Base-by-base conservation (phyloP, 1,140 invertebrate genomes). In the Drosophila grimshawi region DNA sequence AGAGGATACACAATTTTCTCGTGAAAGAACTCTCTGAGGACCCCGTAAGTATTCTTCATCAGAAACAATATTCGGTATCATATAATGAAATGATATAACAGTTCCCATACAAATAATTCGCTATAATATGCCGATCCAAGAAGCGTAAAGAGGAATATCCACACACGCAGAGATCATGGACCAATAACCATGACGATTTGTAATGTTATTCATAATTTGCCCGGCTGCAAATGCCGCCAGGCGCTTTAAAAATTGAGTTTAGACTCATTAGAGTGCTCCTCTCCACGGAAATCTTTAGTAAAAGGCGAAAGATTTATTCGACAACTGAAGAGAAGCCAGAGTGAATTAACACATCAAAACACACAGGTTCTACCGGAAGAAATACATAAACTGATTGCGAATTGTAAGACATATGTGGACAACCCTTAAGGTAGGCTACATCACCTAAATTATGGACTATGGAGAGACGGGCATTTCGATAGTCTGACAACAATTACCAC, bases 191-290 rank as follows among this genome's bases (percentile, higher is more conserved):
- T 41, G 3, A n/a, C 3, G 3, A n/a, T 10, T 41, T 41, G 0
- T 3, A 41, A 41, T 64, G 2, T n/a, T 55, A 63, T 62, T 8
- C 11, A 8, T n/a, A 19, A 67, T 62, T 72, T 53, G 61, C 76
- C 72, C 66, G 29, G 49, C 72, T 62, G 61, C 76, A 8, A 3
- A 52, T 19, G 48, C 35, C 39, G 45, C 66, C 45, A 61, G 57
- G 72, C 65, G 51, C 66, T 19, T 35, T 5, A 56, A 73, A 77
- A 77, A 61, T 64, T 73, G 0, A 64, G 1, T 49, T 72, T 71
- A 76, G 76, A 78, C 76, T 78, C 76, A 78, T 76, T 76, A 72
- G 77, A 73, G 62, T 76, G 73, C 63, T 46, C 62, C 68, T 79
- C 62, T 79, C 67, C 73, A 76, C 73, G 70, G 70, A 73, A 73